Evolutionary conservation across 2,888 invertebrate species (phyloP).

Genomic region (Diaperis boleti): DNA sequence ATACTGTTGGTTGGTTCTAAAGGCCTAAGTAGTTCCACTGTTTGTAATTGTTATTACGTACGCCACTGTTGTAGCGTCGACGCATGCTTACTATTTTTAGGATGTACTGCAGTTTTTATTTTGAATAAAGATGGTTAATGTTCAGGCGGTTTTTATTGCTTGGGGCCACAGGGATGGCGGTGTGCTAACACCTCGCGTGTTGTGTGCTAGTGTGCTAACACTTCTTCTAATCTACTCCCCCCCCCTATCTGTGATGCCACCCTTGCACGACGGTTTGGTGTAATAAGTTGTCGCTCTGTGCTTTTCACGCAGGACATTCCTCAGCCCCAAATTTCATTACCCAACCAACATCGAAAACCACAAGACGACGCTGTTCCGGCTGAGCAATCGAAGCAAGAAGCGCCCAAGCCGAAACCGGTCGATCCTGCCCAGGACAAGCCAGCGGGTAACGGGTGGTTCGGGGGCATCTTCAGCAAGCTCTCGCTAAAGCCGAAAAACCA

Average conservation of each 20-base stretch:
- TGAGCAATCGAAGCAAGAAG: slow-evolving; percentile 43
- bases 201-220: too few relatives aligned
- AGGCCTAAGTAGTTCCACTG: slow-evolving; percentile 26
- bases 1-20: slow-evolving; percentile 12
- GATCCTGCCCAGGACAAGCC: slow-evolving; percentile 49
- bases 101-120: slow-evolving; percentile 36
- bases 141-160: slow-evolving; percentile 23
- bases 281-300: slow-evolving; percentile 63
- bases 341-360: slow-evolving; percentile 63
- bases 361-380: slow-evolving; percentile 39
- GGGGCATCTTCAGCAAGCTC: slow-evolving; percentile 87
- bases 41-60: slow-evolving; percentile 27
- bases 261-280: slow-evolving; percentile 47
- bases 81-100: slow-evolving; percentile 33
- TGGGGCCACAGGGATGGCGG: too few relatives aligned
- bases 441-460: slow-evolving; percentile 79
- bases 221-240: too few relatives aligned
- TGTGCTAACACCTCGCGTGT: too few relatives aligned
- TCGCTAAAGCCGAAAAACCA: slow-evolving; percentile 89
- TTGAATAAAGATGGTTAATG: slow-evolving; percentile 42
- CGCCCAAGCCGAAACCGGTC: slow-evolving; percentile 45
- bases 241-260: too few relatives aligned
- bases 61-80: slow-evolving; percentile 17
- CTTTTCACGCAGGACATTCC: slow-evolving; percentile 61
- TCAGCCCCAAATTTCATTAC: slow-evolving; percentile 70